Evolutionary conservation across 2,113 vertebrate species (phyloP), one percentile per base, ranked within the genome.

Genomic region (Polypterus senegalus): DNA sequence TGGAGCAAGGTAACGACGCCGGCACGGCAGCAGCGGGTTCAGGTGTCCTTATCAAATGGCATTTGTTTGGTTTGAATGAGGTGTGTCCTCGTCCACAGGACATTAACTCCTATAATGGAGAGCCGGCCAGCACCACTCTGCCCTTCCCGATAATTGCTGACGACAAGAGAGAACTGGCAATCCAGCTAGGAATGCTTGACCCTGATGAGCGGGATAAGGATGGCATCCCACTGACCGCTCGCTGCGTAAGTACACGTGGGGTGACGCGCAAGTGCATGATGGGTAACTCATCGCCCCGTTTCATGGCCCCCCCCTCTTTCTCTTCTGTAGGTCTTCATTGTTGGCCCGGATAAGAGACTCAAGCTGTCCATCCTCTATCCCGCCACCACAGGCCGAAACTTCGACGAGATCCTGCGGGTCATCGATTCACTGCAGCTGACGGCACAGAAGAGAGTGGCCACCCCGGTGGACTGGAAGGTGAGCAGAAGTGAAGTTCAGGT

Each of bases 381-480:
- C 7, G 96, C 94, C 55, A 98, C 93, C 61, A 99, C 96, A 0
- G 96, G 96, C 46, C 91, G 96, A 70, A 99, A 97, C 79, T 99
- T 99, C 6, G 85, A 92, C 57, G 94, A 99, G 80, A 79, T 99
- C 64, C 86, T 99, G 61, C 74, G 96, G 61, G 96, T 86, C 1
- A 81, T 98, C 8, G 91, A 92, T 73, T 99, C 96, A 4, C 84
- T 99, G 67, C 94, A 98, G 83, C 82, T 99, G 71, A 99, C 96
- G 0, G 92, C 92, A 0, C 80, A 83, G 66, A 93, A 97, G 76
- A 90, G 86, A 60, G 94, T 97, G 0, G 96, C 96, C 60, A 99
- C 96, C 1, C 96, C 96, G 0, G 96, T 96, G 5, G 85, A 98
- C 70, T 99, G 96, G 96, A 95, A 96, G 91, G 95, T 98, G 85